These are phyloP conservation scores for Eublepharis macularius DNA, from an alignment of 2,113 vertebrate species.

Conservation along the genomic window DNA sequence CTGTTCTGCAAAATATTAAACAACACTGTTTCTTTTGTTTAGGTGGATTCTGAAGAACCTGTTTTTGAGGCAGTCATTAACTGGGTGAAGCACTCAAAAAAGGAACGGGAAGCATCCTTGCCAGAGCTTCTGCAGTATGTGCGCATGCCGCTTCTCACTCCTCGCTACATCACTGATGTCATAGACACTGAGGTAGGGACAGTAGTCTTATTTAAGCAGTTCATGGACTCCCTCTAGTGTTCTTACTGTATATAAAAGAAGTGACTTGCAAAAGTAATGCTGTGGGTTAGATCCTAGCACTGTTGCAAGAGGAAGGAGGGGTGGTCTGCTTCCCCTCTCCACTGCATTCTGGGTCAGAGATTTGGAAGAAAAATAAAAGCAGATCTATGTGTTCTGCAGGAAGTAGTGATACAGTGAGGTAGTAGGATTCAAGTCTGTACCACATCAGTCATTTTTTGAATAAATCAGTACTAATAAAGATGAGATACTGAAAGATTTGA, in stretches of 20 bases:
- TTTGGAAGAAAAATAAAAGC: too few relatives aligned
- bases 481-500: too few relatives aligned
- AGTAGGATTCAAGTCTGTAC: neutral
- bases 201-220: neutral
- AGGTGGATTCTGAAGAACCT: conserved; percentile 98
- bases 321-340: neutral
- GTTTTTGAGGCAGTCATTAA: conserved; percentile 96
- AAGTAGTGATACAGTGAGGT: neutral
- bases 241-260: rapidly evolving
- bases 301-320: too few relatives aligned
- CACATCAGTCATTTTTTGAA: neutral
- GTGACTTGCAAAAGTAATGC: rapidly evolving
- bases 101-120: conserved; percentile 88
- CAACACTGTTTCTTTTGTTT: neutral
- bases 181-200: conserved; percentile 91
- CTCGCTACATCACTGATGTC: conserved; percentile 97
- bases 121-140: conserved; percentile 94
- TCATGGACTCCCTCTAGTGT: neutral
- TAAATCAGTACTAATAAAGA: too few relatives aligned
- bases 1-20: rapidly evolving
- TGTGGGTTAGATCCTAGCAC: rapidly evolving
- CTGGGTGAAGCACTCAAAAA: conserved; percentile 96
- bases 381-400: neutral
- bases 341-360: neutral
- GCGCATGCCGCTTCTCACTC: conserved; percentile 94